Base-by-base conservation (phyloP, 2,888 invertebrate genomes). In the Drosophila cyrtoloma region DNA sequence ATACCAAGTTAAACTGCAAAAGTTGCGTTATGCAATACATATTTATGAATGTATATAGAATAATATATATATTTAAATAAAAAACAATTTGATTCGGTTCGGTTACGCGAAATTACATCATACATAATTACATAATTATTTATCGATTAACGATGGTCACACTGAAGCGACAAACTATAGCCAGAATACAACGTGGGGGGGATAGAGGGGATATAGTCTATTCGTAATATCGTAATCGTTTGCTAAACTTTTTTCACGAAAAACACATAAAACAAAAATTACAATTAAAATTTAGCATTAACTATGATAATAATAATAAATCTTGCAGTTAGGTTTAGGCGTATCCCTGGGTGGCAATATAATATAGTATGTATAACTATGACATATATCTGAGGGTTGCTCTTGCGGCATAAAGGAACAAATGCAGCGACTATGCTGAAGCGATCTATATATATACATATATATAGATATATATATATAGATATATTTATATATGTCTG, bases 321-420 rank as follows among this genome's bases (percentile, higher is more conserved):
- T 70, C 39, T 50, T 71, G 55, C 32, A 66, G 56, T 63, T 75
- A 28, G 37, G 35, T 80, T 77, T 77, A 77, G 58, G 55, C 62
- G 35, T 66, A 73, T 79, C 79, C 68, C 82, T 79, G 82, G 68
- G 58, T 63, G 68, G 65, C 64, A 69, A 68, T 35, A 71, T 58
- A 44, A 61, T 35, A 14, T 28, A 39, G 53, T 47, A n/a, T 59
- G 14, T 57, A 59, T 39, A 57, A 60, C 50, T 59, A 50, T 67
- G 42, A 47, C 33, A 47, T 56, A 33, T 44, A 10, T 39, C 51
- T 57, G 59, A 39, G 26, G 60, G 30, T 35, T 55, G 44, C 35
- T 58, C 57, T 58, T 37, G 32, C 33, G 37, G 30, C 53, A 33
- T 58, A 59, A 57, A 63, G 75, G 73, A 70, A 66, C 67, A 67